These are phyloP conservation scores for Cryptotermes secundus DNA, from an alignment of 1,140 invertebrate species.

Conservation along the genomic window DNA sequence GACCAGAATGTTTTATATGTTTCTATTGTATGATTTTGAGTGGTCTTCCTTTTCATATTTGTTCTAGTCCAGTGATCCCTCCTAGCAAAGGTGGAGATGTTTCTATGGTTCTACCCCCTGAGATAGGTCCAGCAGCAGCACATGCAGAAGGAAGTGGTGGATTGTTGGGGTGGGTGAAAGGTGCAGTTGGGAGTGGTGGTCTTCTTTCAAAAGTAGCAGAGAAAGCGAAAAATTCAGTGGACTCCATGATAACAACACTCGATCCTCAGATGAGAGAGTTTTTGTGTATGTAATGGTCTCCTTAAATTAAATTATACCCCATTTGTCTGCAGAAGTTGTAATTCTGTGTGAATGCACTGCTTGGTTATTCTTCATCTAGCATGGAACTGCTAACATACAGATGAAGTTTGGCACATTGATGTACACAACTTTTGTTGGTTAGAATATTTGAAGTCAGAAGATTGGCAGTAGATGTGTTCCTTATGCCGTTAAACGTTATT, in stretches of 20 bases:
- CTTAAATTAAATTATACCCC: no score
- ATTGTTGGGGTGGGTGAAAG: constrained; percentile 59
- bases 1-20: no score
- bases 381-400: neutral
- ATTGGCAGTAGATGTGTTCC: no score
- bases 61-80: constrained; percentile 56
- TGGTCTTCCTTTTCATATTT: neutral
- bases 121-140: constrained; percentile 45
- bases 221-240: constrained; percentile 80
- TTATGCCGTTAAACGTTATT: no score
- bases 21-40: no score
- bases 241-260: constrained; percentile 83
- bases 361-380: neutral
- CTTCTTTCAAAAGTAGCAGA: constrained; percentile 67
- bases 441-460: no score
- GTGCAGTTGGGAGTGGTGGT: constrained; percentile 53
- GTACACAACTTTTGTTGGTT: no score
- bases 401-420: neutral
- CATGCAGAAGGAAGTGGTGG: no score
- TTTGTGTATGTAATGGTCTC: constrained; percentile 67
- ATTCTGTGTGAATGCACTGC: neutral
- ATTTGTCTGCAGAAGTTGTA: no score
- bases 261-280: constrained; percentile 90
- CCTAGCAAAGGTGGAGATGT: constrained; percentile 51
- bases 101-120: neutral